Evolutionary conservation across 2,797 vertebrate genomes (phyloP).

Genomic region (Sebastes matsubarae): DNA sequence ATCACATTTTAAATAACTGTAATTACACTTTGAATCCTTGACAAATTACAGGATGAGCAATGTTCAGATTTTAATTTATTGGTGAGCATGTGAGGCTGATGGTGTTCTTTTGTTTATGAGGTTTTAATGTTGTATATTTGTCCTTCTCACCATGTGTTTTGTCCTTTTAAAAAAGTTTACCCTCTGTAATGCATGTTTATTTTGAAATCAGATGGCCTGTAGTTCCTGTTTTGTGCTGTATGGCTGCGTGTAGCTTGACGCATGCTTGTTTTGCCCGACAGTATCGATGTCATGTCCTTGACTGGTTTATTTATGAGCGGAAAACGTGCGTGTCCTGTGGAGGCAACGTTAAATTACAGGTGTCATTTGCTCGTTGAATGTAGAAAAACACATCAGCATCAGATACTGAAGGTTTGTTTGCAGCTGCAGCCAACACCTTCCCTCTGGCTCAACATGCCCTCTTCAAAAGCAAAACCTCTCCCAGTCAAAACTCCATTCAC

Average conservation of each 20-base stretch:
- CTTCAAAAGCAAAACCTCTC: neutral
- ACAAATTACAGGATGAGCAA: neutral
- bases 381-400: neutral
- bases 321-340: constrained; percentile 54
- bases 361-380: neutral
- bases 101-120: neutral
- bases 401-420: neutral
- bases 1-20: neutral
- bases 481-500: constrained; percentile 3
- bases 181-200: neutral
- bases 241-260: neutral
- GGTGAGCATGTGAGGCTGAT: neutral
- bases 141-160: neutral
- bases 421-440: constrained; percentile 17
- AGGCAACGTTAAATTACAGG: neutral
- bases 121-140: neutral
- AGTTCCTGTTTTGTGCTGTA: neutral
- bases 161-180: neutral
- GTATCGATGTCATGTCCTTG: constrained; percentile 74
- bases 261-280: neutral
- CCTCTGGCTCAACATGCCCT: neutral
- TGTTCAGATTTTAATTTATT: neutral
- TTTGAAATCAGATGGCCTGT: neutral
- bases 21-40: neutral
- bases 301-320: constrained; percentile 79